These are phyloP conservation scores for Anguilla anguilla DNA, from an alignment of 2,797 vertebrate species.

Conservation along the genomic window DNA sequence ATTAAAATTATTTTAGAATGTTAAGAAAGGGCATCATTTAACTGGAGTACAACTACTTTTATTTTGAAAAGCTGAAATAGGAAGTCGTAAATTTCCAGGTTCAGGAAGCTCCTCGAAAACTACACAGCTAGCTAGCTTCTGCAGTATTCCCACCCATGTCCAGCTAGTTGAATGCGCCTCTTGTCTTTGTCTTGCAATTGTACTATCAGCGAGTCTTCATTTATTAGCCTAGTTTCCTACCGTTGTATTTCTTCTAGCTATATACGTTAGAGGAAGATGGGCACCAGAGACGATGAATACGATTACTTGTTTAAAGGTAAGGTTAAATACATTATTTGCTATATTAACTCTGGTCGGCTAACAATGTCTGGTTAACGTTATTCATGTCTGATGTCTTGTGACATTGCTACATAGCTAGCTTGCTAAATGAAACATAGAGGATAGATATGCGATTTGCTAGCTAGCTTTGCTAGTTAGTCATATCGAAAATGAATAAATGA, in stretches of 20 bases:
- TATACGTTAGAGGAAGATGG: conserved; percentile 13
- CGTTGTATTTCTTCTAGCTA: background rate
- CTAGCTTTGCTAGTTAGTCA: background rate
- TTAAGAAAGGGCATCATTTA: background rate
- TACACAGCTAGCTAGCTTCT: background rate
- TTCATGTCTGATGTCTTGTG: background rate
- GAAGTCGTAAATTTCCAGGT: background rate
- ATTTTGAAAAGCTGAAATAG: background rate
- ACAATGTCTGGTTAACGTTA: background rate
- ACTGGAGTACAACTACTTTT: background rate
- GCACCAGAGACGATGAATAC: conserved; percentile 27
- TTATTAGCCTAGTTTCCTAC: background rate
- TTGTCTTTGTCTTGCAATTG: background rate
- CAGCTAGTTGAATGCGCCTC: background rate
- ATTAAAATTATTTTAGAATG: background rate
- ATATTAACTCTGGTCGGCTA: background rate
- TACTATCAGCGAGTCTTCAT: background rate
- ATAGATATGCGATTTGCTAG: background rate
- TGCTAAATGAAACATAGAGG: background rate
- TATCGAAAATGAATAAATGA: background rate
- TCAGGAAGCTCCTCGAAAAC: background rate
- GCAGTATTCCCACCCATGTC: conserved; percentile 8
- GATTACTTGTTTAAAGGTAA: conserved; percentile 30
- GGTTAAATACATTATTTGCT: background rate
- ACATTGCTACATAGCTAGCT: background rate